Evolutionary conservation across 2,888 invertebrate species (phyloP), one percentile per base, ranked within the genome.

Genomic region (Drosophila mettleri): DNA sequence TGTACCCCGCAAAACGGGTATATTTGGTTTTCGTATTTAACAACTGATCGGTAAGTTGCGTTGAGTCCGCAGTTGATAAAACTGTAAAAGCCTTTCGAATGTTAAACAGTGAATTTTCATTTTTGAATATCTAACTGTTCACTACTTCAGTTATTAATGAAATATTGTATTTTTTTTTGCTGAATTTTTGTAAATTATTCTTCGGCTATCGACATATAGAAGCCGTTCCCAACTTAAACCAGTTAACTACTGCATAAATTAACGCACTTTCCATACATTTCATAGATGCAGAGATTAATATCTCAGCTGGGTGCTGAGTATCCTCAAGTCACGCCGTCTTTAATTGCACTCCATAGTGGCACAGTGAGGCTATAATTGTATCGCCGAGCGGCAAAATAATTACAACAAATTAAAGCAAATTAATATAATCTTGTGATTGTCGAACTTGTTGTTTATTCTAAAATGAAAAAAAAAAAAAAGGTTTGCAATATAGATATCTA

Each of bases 321-420:
- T 48, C 12, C 29, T 12, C 3, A 12, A 45, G 45, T 45, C 18
- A 12, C n/a, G 34, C 58, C 43, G 12, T 29, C 55, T 27, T 46
- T 6, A 31, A 18, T 33, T 31, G 20, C 43, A n/a, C 10, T 24
- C 24, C 16, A 4, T 8, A 24, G 45, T 34, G 29, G 48, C 12
- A 36, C 33, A 51, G 54, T 65, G 27, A 2, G 51, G 55, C 64
- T 64, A 69, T 73, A 80, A 80, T 74, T 70, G 61, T 77, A 74
- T 62, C 62, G 60, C 67, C 54, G 34, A 46, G 51, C 64, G 52
- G 54, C 27, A 59, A 54, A 67, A 51, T 64, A 78, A 66, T 80
- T 78, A 76, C 66, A 80, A 81, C 63, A 80, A 80, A 69, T 64
- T 68, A 43, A 48, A 33, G 49, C 66, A 75, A 78, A 81, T 73